Evolutionary conservation across 2,797 vertebrate species (phyloP).

Genomic region (Spinibarbus caldwelli): DNA sequence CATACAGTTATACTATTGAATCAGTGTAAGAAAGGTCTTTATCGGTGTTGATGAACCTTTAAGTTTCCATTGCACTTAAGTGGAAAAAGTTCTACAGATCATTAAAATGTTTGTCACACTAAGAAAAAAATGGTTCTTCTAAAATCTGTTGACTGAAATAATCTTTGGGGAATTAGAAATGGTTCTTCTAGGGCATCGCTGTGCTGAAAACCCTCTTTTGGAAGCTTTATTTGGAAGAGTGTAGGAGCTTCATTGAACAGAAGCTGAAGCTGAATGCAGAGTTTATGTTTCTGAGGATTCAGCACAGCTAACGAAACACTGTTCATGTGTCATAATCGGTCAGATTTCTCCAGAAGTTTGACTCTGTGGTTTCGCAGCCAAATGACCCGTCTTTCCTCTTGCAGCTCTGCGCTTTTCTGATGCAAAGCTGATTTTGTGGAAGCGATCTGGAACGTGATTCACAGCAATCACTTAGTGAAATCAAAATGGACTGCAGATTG

Average conservation of each 20-base stretch:
- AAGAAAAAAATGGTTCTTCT: background rate
- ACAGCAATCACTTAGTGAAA: background rate
- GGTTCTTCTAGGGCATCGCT: background rate
- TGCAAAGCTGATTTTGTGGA: background rate
- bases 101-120: background rate
- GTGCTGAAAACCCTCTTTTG: too few relatives aligned
- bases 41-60: too few relatives aligned
- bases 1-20: too few relatives aligned
- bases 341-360: background rate
- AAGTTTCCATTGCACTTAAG: too few relatives aligned
- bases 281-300: background rate
- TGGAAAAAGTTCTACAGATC: background rate
- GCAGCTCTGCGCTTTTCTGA: background rate
- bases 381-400: background rate
- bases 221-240: too few relatives aligned
- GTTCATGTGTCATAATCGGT: background rate
- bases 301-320: background rate
- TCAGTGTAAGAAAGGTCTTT: too few relatives aligned
- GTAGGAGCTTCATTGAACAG: slow-evolving; percentile 41
- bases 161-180: background rate
- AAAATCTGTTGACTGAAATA: background rate
- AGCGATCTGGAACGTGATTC: background rate
- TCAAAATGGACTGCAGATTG: background rate
- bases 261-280: background rate
- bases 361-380: background rate